Base-by-base conservation (phyloP, 2,888 invertebrate genomes). In the Pheosia gnoma region DNA sequence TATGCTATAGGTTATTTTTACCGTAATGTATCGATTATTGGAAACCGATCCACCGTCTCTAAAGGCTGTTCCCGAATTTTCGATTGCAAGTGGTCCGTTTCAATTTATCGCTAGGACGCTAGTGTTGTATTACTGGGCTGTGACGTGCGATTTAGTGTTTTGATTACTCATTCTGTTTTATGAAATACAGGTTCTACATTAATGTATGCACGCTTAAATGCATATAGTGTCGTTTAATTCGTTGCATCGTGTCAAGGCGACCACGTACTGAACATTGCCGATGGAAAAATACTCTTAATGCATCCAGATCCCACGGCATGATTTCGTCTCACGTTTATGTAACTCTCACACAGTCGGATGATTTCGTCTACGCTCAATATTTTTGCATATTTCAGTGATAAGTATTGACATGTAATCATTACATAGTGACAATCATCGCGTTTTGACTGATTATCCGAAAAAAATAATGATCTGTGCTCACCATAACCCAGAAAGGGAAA, bases 11-110 rank as follows among this genome's bases (percentile, higher is more conserved):
- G n/a, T n/a, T n/a, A n/a, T n/a, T n/a, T n/a, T n/a, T n/a, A n/a
- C n/a, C n/a, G n/a, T n/a, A n/a, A n/a, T n/a, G n/a, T n/a, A n/a
- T n/a, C n/a, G n/a, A n/a, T n/a, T n/a, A n/a, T n/a, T n/a, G n/a
- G n/a, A n/a, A n/a, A n/a, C n/a, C n/a, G n/a, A n/a, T n/a, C n/a
- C n/a, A n/a, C n/a, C n/a, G n/a, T n/a, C 66, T 53, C 60, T 65
- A 60, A 64, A 38, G 45, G 62, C 63, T 60, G 47, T 59, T 58
- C 58, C 63, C 49, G 61, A 57, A 51, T 64, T 49, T 59, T 71
- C 68, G 67, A 74, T 71, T 78, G 75, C 77, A 77, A 72, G 78
- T 77, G 65, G 61, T 67, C 68, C 78, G 65, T 65, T 70, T 62
- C 72, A 72, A 77, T 78, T 77, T 77, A 68, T 76, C 74, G 69